Conservation (phyloP, 35 echinoderm and acorn worm species). For the Eucidaris tribuloides region DNA sequence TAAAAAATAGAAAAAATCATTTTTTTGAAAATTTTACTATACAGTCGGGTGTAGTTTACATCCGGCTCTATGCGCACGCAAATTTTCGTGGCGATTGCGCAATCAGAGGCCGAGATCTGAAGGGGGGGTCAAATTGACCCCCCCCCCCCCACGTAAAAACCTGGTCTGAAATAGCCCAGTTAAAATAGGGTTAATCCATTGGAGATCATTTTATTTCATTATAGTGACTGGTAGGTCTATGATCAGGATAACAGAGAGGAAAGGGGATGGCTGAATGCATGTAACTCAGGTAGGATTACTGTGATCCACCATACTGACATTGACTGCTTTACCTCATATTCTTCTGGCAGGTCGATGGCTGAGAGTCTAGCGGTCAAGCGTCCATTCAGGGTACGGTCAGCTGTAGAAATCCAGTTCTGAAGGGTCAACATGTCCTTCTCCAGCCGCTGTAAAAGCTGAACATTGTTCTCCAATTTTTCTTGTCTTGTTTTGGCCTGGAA, state of each 20-base stretch:
- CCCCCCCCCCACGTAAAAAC: too few relatives aligned
- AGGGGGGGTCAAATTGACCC: too few relatives aligned
- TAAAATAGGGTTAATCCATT: too few relatives aligned
- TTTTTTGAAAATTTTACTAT: too few relatives aligned
- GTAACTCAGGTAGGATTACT: not conserved
- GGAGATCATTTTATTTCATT: not conserved
- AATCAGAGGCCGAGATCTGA: too few relatives aligned
- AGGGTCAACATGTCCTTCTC: constrained; percentile 88
- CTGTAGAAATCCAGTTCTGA: constrained; percentile 90
- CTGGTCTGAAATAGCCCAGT: too few relatives aligned
- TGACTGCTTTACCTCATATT: constrained; percentile 80
- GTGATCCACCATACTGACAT: not conserved
- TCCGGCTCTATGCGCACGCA: too few relatives aligned
- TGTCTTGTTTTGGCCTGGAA: constrained; percentile 86
- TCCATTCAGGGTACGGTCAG: constrained; percentile 75
- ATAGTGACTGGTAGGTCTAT: not conserved
- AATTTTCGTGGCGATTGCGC: too few relatives aligned
- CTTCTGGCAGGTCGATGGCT: constrained; percentile 85
- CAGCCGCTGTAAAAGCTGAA: constrained; percentile 77
- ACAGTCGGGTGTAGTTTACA: too few relatives aligned
- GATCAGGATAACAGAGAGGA: not conserved
- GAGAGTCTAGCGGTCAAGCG: constrained; percentile 72
- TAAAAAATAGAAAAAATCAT: too few relatives aligned
- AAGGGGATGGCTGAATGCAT: not conserved
- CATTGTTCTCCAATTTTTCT: constrained; percentile 78